These are phyloP conservation scores for Chaenodraco wilsoni DNA, from an alignment of 2,797 vertebrate species.

Conservation along the genomic window DNA sequence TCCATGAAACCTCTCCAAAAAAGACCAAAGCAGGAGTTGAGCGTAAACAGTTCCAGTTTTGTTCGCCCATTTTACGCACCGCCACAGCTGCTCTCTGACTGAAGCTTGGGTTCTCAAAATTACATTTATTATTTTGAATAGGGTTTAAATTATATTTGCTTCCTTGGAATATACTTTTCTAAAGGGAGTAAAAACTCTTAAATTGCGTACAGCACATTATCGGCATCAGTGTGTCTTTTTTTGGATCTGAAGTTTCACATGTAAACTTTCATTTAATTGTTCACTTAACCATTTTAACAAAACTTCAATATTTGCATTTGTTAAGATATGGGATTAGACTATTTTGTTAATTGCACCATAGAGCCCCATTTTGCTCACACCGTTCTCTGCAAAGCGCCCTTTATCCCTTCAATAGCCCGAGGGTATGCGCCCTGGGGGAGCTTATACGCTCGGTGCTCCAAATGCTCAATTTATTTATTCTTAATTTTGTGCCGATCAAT, in stretches of 20 bases:
- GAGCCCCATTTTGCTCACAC: constrained; percentile 94
- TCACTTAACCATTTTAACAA: constrained; percentile 99
- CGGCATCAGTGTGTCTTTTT: constrained; percentile 88
- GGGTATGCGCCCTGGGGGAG: constrained; percentile 98
- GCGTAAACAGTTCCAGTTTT: constrained; percentile 26
- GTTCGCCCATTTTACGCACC: constrained; percentile 68
- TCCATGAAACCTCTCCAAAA: constrained; percentile 5
- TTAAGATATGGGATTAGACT: constrained; percentile 97
- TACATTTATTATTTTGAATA: constrained; percentile 87
- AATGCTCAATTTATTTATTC: constrained; percentile 99
- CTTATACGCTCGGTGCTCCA: constrained; percentile 96
- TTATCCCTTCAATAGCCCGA: constrained; percentile 95
- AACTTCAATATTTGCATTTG: constrained; percentile 99
- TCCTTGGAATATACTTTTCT: constrained; percentile 80
- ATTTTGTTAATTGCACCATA: constrained; percentile 99
- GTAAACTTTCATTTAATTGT: constrained; percentile 98
- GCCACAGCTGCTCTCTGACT: constrained; percentile 45
- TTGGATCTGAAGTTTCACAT: constrained; percentile 89
- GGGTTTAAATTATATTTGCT: constrained; percentile 90
- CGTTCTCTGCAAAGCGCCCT: constrained; percentile 93
- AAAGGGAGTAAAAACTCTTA: constrained; percentile 79
- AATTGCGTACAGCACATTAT: constrained; percentile 87
- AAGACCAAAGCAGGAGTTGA: background rate
- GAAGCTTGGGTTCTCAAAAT: constrained; percentile 74
- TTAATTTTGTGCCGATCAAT: constrained; percentile 99